Conservation (phyloP, 2,888 invertebrate genomes). For the Strigamia transsilvanica region DNA sequence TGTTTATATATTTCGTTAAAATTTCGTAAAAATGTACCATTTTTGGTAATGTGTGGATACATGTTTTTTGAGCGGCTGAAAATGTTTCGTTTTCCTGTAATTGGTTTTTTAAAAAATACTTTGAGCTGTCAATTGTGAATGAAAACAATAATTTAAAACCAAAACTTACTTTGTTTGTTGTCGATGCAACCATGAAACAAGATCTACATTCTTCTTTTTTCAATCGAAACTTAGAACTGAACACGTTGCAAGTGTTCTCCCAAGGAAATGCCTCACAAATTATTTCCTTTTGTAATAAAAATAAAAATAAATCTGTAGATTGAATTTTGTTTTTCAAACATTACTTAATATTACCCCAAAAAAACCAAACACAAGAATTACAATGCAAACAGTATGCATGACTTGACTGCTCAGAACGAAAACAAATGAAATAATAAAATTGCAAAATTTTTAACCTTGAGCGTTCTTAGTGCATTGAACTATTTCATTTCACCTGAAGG, state of each 20-base stretch:
- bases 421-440: not conserved
- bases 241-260: not conserved
- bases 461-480: not conserved
- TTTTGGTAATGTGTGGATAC: not conserved
- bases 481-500: not conserved
- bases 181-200: not conserved
- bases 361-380: not conserved
- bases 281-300: not conserved
- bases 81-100: not conserved
- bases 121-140: not conserved
- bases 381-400: not conserved
- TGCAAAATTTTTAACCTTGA: not conserved
- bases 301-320: not conserved
- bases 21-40: not conserved
- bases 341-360: not conserved
- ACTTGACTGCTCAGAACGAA: not conserved
- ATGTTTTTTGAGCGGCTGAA: not conserved
- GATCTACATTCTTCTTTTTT: conserved; percentile 20
- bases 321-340: not conserved
- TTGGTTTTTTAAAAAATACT: not conserved
- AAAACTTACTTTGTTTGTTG: conserved; percentile 8
- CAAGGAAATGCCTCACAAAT: not conserved
- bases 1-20: not conserved
- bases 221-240: not conserved
- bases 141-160: not conserved